Conservation (phyloP, 2,113 vertebrate genomes). For the Cyprinodon tularosa region DNA sequence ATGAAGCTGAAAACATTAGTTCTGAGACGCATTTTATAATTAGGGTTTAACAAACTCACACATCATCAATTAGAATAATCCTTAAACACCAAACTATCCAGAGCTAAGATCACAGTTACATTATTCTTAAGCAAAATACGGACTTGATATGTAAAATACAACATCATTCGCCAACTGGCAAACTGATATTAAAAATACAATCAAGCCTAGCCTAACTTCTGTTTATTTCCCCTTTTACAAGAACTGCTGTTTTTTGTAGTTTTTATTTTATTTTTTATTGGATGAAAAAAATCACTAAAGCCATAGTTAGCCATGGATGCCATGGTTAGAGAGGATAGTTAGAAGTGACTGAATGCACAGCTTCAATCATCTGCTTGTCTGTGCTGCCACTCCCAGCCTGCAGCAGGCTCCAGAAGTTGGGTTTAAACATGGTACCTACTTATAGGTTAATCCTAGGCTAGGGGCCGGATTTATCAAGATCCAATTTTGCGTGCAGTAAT, state of each 20-base stretch:
- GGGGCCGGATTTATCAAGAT: too few species aligned
- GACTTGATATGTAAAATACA: not conserved
- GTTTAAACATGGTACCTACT: too few species aligned
- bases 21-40: too few species aligned
- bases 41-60: too few species aligned
- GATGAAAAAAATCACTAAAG: not conserved
- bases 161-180: not conserved
- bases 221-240: not conserved
- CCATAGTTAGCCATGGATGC: too few species aligned
- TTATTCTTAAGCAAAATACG: not conserved
- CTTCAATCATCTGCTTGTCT: too few species aligned
- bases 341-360: not conserved
- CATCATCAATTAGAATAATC: too few species aligned
- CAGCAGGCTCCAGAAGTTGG: not conserved
- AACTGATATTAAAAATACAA: not conserved
- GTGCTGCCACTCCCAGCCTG: not conserved
- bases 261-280: too few species aligned
- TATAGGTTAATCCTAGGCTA: too few species aligned
- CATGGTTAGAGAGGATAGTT: not conserved
- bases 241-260: not conserved
- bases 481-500: too few species aligned
- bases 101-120: not conserved
- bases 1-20: too few species aligned
- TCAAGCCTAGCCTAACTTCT: not conserved
- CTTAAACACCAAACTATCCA: not conserved